Base-by-base conservation (phyloP, 2,113 vertebrate species). In the Gadus chalcogrammus region DNA sequence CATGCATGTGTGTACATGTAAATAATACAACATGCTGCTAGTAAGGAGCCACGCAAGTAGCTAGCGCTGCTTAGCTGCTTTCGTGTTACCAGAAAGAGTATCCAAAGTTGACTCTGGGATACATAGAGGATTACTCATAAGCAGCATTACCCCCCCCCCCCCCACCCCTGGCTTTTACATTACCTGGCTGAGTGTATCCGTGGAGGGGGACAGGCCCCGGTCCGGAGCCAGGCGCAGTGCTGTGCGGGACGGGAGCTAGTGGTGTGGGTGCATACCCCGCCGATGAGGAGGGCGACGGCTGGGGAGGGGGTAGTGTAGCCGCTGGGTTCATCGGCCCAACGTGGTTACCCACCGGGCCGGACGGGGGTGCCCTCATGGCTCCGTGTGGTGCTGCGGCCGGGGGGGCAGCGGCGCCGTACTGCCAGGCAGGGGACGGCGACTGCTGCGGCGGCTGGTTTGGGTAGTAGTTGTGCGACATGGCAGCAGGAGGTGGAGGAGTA, bases 391-490 rank as follows among this genome's bases (percentile, higher is more conserved):
- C 74, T 55, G 90, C 92, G 59, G 82, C 82, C 13, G 53, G 82
- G 22, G 91, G 73, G 35, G 82, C 68, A 38, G 85, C 89, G 65
- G 88, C 88, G 75, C 87, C 87, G 80, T 94, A 93, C 31, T 93
- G 94, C 96, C 96, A 97, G 81, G 88, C 84, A 28, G 89, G 85
- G 68, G 90, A 82, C 78, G 91, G 88, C 27, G 88, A 82, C 55
- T 85, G 79, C 0, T 75, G 70, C 31, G 84, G 91, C 68, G 87
- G 85, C 55, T 83, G 82, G 88, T 83, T 91, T 69, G 91, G 74
- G 82, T 90, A 91, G 89, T 92, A 94, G 79, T 81, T 81, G 64
- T 88, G 86, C 74, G 90, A 85, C 68, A 93, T 86, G 24, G 91
- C 87, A 70, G 88, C 72, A 15, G 88, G 24, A 84, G 93, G 90